A percentile compares a stretch with the other conserved stretches of the same genome.
These are phyloP conservation scores for Orchesellides sinensis DNA, from an alignment of 2,888 invertebrate genomes.

Conservation along the genomic window DNA sequence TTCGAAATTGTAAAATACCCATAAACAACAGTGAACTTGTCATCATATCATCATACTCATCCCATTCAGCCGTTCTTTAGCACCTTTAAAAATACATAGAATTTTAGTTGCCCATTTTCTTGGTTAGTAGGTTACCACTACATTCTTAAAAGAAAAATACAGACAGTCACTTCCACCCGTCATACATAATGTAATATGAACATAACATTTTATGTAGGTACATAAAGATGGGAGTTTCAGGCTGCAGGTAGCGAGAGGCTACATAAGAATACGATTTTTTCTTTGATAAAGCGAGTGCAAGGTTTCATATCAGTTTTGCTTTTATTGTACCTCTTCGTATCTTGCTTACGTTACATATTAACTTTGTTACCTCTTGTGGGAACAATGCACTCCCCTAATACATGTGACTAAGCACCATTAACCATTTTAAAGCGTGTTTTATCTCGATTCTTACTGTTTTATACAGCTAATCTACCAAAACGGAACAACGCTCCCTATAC, in stretches of 20 bases:
- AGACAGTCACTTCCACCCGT: background rate
- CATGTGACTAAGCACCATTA: no score
- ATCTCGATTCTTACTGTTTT: no score
- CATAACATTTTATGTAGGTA: constrained; percentile 1
- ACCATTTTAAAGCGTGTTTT: background rate
- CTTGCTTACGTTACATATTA: background rate
- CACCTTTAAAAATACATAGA: no score
- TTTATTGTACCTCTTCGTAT: background rate
- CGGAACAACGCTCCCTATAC: background rate
- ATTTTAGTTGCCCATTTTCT: constrained; percentile 63
- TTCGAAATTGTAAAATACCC: background rate
- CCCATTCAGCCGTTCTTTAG: no score
- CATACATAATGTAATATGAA: background rate
- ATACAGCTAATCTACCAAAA: background rate
- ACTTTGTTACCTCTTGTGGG: no score
- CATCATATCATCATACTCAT: background rate
- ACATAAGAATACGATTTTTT: background rate
- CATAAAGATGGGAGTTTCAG: background rate
- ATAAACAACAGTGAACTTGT: background rate
- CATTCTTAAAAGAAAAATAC: constrained; percentile 17
- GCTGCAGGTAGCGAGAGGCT: no score
- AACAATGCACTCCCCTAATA: no score
- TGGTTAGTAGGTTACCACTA: constrained; percentile 70
- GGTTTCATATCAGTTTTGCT: background rate
- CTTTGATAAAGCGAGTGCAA: no score